Evolutionary conservation across 1,140 invertebrate species (phyloP).

Genomic region (Chrysopa pallens): DNA sequence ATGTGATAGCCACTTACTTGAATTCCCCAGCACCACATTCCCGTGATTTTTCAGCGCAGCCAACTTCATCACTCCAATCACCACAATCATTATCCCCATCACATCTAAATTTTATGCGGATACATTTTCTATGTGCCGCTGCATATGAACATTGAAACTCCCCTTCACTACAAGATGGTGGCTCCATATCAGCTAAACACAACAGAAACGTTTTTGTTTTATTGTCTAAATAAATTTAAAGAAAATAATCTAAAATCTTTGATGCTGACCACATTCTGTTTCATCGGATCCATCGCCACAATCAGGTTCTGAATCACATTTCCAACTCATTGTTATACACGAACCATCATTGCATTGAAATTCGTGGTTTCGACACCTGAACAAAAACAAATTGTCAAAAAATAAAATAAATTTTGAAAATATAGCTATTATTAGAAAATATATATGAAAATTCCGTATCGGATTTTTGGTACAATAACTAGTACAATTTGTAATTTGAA

Average conservation of each 20-base stretch:
- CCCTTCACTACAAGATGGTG: slow-evolving; percentile 39
- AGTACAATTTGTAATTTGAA: no score
- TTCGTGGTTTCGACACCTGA: slow-evolving; percentile 37
- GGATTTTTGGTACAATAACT: no score
- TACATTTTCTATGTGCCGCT: slow-evolving; percentile 38
- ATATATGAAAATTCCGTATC: no score
- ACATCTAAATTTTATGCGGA: slow-evolving; percentile 56
- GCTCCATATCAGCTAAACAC: slow-evolving; percentile 23
- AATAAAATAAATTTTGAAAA: no score
- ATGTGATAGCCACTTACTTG: slow-evolving; percentile 31
- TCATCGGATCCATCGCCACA: slow-evolving; percentile 43
- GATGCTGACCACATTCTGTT: slow-evolving; percentile 30
- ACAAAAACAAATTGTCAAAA: slow-evolving; percentile 5
- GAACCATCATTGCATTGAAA: slow-evolving; percentile 34
- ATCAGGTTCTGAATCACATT: slow-evolving; percentile 37
- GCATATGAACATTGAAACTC: slow-evolving; percentile 48
- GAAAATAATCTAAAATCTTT: no score
- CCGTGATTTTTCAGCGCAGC: slow-evolving; percentile 35
- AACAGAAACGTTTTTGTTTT: slow-evolving; percentile 1
- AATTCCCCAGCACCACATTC: slow-evolving; percentile 39
- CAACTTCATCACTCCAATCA: slow-evolving; percentile 65
- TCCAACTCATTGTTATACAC: slow-evolving; percentile 42
- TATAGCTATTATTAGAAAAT: no score
- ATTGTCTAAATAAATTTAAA: neutral
- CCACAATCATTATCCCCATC: slow-evolving; percentile 82